A percentile compares a stretch with the other conserved stretches of the same genome.
These are phyloP conservation scores for Pachymerium ferrugineum DNA, from an alignment of 2,888 invertebrate genomes.

Conservation along the genomic window DNA sequence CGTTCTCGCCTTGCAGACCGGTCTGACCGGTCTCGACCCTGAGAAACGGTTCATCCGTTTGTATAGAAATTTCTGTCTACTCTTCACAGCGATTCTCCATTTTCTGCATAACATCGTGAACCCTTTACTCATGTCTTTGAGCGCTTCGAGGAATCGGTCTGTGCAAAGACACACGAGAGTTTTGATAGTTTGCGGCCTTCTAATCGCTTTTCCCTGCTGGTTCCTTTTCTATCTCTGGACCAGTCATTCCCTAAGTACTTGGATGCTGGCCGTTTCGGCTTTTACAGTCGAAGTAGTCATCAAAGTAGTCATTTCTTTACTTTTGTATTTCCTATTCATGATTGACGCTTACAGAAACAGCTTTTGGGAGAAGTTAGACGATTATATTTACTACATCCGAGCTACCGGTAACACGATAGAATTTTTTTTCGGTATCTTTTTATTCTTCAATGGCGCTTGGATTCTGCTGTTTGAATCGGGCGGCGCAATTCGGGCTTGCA, in stretches of 20 bases:
- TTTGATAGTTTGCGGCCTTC: constrained; percentile 71
- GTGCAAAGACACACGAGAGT: constrained; percentile 70
- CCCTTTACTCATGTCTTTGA: constrained; percentile 80
- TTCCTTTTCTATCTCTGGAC: constrained; percentile 77
- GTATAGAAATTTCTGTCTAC: constrained; percentile 82
- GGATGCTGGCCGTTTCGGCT: constrained; percentile 86
- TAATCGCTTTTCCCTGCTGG: constrained; percentile 71
- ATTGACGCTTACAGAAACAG: constrained; percentile 78
- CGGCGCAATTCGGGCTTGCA: constrained; percentile 83
- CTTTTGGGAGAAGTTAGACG: constrained; percentile 90
- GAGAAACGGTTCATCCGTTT: constrained; percentile 79
- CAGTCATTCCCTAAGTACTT: constrained; percentile 74
- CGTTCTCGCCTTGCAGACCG: constrained; percentile 83
- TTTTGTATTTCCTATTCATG: constrained; percentile 81
- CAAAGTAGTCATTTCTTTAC: constrained; percentile 78
- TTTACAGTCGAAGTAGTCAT: constrained; percentile 89
- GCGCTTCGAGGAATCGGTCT: constrained; percentile 56
- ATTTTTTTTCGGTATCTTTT: constrained; percentile 86
- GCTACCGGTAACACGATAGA: constrained; percentile 90
- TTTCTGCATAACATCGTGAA: constrained; percentile 88
- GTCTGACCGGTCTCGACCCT: constrained; percentile 76
- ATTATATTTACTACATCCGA: constrained; percentile 88
- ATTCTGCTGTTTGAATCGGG: constrained; percentile 90
- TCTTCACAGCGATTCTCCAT: constrained; percentile 84
- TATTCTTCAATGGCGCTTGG: constrained; percentile 91